Evolutionary conservation across 2,797 vertebrate species (phyloP).

Genomic region (Mionectes olivaceus): DNA sequence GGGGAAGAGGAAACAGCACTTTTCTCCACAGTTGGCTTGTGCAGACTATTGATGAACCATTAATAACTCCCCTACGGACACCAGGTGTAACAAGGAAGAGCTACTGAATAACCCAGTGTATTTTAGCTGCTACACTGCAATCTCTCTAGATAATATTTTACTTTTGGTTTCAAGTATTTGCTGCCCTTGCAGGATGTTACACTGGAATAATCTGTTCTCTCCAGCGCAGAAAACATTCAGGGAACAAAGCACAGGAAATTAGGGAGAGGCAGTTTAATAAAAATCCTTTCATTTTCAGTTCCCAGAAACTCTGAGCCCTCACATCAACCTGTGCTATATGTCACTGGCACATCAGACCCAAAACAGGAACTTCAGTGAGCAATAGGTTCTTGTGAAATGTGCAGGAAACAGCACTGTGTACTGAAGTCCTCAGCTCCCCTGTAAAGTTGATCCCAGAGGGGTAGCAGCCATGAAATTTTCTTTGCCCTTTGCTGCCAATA

Average conservation of each 20-base stretch:
- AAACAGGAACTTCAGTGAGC: background rate
- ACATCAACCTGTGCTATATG: background rate
- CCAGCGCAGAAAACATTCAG: background rate
- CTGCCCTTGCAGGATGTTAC: conserved; percentile 7
- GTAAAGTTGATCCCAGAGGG: background rate
- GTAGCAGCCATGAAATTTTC: background rate
- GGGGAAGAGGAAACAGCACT: background rate
- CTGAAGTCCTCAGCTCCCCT: background rate
- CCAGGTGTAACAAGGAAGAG: background rate
- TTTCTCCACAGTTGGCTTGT: background rate
- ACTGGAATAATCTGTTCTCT: background rate
- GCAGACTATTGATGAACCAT: background rate
- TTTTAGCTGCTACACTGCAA: background rate
- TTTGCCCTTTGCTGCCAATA: background rate
- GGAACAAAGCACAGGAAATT: background rate
- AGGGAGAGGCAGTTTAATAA: background rate
- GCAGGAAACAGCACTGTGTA: background rate
- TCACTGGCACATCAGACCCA: background rate
- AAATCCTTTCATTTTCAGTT: background rate
- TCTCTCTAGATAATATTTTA: conserved; percentile 57
- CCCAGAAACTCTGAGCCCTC: background rate
- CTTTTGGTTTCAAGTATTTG: conserved; percentile 27
- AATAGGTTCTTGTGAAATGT: background rate
- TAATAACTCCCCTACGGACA: background rate
- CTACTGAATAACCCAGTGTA: conserved; percentile 33